phyloP scores from a whole-genome alignment of 2,113 vertebrate genomes.

The Pelusios castaneus region DNA sequence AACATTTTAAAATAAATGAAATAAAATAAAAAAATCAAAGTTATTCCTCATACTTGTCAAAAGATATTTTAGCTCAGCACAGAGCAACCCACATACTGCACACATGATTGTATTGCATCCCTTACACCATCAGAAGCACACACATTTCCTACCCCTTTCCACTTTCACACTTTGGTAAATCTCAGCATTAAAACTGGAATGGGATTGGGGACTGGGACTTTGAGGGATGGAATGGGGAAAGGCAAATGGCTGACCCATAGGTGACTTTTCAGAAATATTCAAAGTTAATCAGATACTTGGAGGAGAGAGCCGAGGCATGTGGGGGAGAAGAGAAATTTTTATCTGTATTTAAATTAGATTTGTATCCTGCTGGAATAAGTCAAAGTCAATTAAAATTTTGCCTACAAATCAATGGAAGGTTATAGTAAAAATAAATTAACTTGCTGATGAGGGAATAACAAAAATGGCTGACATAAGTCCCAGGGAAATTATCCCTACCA shows the following conservation, averaged over 20 bases:
- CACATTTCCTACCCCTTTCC: background rate
- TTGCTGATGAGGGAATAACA: background rate
- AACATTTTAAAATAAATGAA: background rate
- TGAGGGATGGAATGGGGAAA: background rate
- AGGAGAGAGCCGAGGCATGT: background rate
- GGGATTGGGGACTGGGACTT: background rate
- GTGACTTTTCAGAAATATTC: background rate
- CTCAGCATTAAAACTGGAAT: background rate
- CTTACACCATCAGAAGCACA: background rate
- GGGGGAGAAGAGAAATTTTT: background rate
- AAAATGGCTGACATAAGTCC: background rate
- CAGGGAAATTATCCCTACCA: rapidly evolving
- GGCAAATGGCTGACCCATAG: background rate
- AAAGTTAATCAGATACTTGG: background rate
- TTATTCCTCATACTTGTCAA: background rate
- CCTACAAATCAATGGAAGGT: background rate
- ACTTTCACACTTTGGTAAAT: background rate
- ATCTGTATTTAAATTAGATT: background rate
- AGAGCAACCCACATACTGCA: background rate
- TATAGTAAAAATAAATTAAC: background rate
- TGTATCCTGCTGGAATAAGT: background rate
- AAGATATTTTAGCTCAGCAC: background rate
- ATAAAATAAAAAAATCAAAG: too few species aligned
- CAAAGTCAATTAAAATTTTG: background rate
- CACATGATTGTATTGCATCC: background rate